Base-by-base conservation (phyloP, 2,888 invertebrate genomes). In the Drosophila rellima region DNA sequence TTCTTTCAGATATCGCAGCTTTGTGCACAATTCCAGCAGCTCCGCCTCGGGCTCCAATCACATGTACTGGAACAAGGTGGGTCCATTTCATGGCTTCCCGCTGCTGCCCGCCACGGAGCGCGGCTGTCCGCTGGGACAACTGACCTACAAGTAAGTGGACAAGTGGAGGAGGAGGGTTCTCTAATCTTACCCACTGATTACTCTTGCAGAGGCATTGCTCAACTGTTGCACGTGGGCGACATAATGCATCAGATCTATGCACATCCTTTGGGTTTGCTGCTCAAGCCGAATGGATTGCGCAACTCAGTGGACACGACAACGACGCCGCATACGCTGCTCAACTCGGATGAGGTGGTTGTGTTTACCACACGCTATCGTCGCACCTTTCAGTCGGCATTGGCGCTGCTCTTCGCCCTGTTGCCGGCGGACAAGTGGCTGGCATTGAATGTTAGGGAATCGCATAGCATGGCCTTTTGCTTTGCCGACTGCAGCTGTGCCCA, bases 371-470 rank as follows among this genome's bases (percentile, higher is more conserved):
- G 96, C 42, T 98, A 97, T 91, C 93, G 97, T 1, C 94, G 99
- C 83, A 98, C 98, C 17, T 97, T 97, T 89, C 98, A 98, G 93
- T 98, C 98, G 81, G 96, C 97, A 0, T 93, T 97, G 78, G 97
- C 97, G 0, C 94, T 97, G 78, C 91, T 97, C 3, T 96, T 95
- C 89, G 94, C 95, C 0, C 94, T 97, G 71, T 93, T 97, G 37
- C 95, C 95, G 3, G 92, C 93, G 2, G 95, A 96, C 62, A 94
- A 95, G 52, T 93, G 95, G 83, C 93, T 95, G 8, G 95, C 95
- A 61, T 93, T 97, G 5, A 94, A 94, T 26, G 94, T 98, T 13
- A 93, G 94, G 10, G 97, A 97, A 92, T 95, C 96, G 55, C 96
- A 96, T 85, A 96, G 96, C 89, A 95, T 96, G 90, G 94, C 96